These are phyloP conservation scores for Seriola rivoliana DNA, from an alignment of 2,113 vertebrate genomes.

Conservation along the genomic window DNA sequence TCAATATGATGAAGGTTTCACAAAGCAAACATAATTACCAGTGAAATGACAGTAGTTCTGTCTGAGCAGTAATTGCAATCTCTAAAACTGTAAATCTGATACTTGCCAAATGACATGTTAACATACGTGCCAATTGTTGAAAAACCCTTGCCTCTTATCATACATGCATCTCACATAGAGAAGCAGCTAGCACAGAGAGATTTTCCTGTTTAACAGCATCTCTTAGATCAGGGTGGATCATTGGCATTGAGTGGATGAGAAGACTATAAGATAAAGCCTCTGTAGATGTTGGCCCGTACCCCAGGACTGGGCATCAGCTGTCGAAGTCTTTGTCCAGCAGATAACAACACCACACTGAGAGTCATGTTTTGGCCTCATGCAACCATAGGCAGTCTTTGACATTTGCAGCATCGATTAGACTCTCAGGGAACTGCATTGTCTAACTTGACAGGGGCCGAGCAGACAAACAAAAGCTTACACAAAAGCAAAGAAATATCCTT, in stretches of 20 bases:
- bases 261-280: conserved; percentile 55
- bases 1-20: conserved; percentile 61
- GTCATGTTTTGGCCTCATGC: conserved; percentile 62
- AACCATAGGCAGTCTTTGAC: conserved; percentile 73
- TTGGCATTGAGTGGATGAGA: conserved; percentile 57
- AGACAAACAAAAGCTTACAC: conserved; percentile 69
- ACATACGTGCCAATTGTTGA: conserved; percentile 43
- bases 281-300: conserved; percentile 61
- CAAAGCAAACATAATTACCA: conserved; percentile 68
- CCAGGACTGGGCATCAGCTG: conserved; percentile 58
- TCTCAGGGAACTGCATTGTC: conserved; percentile 74
- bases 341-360: conserved; percentile 71
- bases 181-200: conserved; percentile 26
- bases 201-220: conserved; percentile 50
- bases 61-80: conserved; percentile 60
- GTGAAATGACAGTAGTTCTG: conserved; percentile 55
- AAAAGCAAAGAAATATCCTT: conserved; percentile 71
- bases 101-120: conserved; percentile 40
- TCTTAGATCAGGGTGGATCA: conserved; percentile 58
- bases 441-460: conserved; percentile 74
- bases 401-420: conserved; percentile 81
- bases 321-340: conserved; percentile 72
- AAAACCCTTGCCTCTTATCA: conserved; percentile 21
- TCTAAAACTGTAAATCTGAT: conserved; percentile 55
- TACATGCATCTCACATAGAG: conserved; percentile 9